Evolutionary conservation across 1,140 invertebrate species (phyloP).

Genomic region (Bactericera cockerelli): DNA sequence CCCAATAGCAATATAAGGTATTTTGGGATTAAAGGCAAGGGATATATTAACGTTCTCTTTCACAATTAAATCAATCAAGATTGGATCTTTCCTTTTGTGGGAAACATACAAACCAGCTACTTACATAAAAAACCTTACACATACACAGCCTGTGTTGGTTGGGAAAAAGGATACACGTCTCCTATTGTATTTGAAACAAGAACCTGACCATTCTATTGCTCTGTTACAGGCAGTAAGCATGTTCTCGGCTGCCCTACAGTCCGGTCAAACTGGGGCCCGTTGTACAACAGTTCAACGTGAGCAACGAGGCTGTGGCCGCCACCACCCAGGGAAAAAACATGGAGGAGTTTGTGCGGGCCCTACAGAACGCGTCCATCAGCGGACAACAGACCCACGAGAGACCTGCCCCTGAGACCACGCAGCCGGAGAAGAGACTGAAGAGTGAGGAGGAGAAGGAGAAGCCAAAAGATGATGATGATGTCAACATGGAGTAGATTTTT

Average conservation of each 20-base stretch:
- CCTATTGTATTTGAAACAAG: too few species aligned
- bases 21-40: too few species aligned
- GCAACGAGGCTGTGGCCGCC: slow-evolving; percentile 71
- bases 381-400: slow-evolving; percentile 19
- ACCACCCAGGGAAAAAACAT: slow-evolving; percentile 77
- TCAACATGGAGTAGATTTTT: slow-evolving; percentile 1
- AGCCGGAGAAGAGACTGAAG: neutral
- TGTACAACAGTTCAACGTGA: slow-evolving; percentile 82
- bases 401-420: slow-evolving; percentile 11
- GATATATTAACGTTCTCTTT: too few species aligned
- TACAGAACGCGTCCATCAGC: slow-evolving; percentile 42
- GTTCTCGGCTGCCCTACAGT: slow-evolving; percentile 87
- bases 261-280: slow-evolving; percentile 88
- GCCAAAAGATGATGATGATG: neutral
- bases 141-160: too few species aligned
- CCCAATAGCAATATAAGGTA: too few species aligned
- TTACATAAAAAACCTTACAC: too few species aligned
- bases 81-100: too few species aligned
- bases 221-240: slow-evolving; percentile 70
- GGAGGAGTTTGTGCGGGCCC: slow-evolving; percentile 76
- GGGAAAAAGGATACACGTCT: too few species aligned
- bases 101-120: too few species aligned
- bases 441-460: neutral
- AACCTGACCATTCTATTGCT: too few species aligned
- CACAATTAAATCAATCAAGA: too few species aligned